Evolutionary conservation across 2,888 invertebrate species (phyloP).

Genomic region (Agrilus mali): DNA sequence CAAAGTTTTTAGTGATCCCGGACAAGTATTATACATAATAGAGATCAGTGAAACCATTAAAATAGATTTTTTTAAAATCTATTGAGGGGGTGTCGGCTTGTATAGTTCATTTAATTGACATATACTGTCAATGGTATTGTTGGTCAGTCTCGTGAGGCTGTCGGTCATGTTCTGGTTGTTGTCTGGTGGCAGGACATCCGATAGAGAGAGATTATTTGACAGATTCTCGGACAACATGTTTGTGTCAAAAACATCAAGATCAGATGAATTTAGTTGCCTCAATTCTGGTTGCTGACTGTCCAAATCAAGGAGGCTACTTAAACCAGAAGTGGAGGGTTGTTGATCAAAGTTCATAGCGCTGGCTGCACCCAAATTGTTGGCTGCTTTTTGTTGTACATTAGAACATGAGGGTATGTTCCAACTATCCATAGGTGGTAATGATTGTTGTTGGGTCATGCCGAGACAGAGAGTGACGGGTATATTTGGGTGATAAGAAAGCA

Average conservation of each 20-base stretch:
- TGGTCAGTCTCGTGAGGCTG: constrained; percentile 40
- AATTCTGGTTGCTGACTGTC: constrained; percentile 36
- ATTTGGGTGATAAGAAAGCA: constrained; percentile 1
- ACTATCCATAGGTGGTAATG: constrained; percentile 7
- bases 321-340: constrained; percentile 13
- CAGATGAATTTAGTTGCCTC: constrained; percentile 31
- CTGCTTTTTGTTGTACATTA: not conserved
- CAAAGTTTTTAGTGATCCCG: too few species aligned
- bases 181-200: constrained; percentile 24
- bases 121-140: constrained; percentile 33
- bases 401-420: constrained; percentile 10
- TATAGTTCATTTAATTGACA: constrained; percentile 18
- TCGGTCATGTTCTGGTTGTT: constrained; percentile 38
- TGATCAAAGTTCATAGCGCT: constrained; percentile 13
- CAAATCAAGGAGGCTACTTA: constrained; percentile 30
- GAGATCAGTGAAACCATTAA: too few species aligned
- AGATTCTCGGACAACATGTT: constrained; percentile 35
- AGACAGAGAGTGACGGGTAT: constrained; percentile 2
- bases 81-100: constrained; percentile 2
- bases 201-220: constrained; percentile 35
- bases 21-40: too few species aligned
- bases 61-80: too few species aligned
- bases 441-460: constrained; percentile 2
- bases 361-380: constrained; percentile 2
- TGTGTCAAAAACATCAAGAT: constrained; percentile 27